Conservation (phyloP, 37 sponge, comb jelly and placozoan species). For the Halisarca cf. caerulea region DNA sequence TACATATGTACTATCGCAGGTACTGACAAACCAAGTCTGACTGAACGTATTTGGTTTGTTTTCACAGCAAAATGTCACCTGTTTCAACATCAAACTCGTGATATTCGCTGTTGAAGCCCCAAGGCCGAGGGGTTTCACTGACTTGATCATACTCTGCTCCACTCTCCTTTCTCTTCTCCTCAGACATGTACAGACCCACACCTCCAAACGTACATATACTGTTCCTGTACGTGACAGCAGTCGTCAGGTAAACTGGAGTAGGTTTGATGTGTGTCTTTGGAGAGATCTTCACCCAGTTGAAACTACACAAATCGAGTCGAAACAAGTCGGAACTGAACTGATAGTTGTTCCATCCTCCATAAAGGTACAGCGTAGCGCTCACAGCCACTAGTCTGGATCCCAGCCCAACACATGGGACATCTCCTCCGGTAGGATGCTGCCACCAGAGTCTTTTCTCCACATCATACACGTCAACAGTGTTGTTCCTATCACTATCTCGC, state of each 20-base stretch:
- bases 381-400: slow-evolving; percentile 39
- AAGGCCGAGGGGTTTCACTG: neutral
- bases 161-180: slow-evolving; percentile 32
- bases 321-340: slow-evolving; percentile 53
- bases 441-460: slow-evolving; percentile 25
- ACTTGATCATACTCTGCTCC: slow-evolving; percentile 35
- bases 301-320: slow-evolving; percentile 19
- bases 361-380: slow-evolving; percentile 31
- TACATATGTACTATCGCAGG: no score
- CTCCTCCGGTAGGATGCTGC: slow-evolving; percentile 37
- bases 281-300: slow-evolving; percentile 39
- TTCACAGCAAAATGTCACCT: no score
- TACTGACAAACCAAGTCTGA: no score
- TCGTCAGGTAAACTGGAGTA: slow-evolving; percentile 52
- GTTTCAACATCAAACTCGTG: slow-evolving; percentile 60
- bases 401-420: slow-evolving; percentile 41
- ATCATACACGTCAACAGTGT: slow-evolving; percentile 62
- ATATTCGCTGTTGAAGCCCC: slow-evolving; percentile 74
- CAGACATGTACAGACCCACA: slow-evolving; percentile 20
- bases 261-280: slow-evolving; percentile 31
- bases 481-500: neutral
- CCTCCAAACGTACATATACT: slow-evolving; percentile 61
- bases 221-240: slow-evolving; percentile 25
- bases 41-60: no score
- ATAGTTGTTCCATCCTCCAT: slow-evolving; percentile 53